These are phyloP conservation scores for Hipparchia semele DNA, from an alignment of 2,888 invertebrate genomes.

Conservation along the genomic window DNA sequence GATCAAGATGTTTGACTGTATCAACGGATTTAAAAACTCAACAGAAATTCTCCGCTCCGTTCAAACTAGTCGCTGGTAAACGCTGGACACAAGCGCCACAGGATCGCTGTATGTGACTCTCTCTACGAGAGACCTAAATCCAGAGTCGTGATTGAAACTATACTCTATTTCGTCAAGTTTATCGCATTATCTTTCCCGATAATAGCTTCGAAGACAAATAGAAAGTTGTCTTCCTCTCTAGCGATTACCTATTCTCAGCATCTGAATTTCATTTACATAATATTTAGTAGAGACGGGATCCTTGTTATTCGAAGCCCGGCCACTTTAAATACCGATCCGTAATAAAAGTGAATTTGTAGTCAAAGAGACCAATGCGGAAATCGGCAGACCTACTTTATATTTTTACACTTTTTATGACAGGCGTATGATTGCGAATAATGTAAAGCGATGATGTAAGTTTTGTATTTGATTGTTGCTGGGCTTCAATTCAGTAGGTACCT, in stretches of 20 bases:
- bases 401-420: background rate
- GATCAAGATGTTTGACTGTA: too few species aligned
- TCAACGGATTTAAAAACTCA: too few species aligned
- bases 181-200: background rate
- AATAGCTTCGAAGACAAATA: background rate
- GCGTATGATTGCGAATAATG: background rate
- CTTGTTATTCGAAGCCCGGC: slow-evolving; percentile 18
- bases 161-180: too few species aligned
- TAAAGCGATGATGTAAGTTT: background rate
- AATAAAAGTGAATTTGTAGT: slow-evolving; percentile 25
- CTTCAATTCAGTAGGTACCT: too few species aligned
- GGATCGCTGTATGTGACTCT: too few species aligned
- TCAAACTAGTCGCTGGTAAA: too few species aligned
- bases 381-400: background rate
- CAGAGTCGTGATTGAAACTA: too few species aligned
- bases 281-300: slow-evolving; percentile 25
- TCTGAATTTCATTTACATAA: slow-evolving; percentile 28
- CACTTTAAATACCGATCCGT: slow-evolving; percentile 23
- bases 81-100: too few species aligned
- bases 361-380: background rate
- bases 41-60: too few species aligned
- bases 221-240: background rate
- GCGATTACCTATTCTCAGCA: background rate
- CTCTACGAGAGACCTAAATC: too few species aligned
- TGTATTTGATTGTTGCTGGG: background rate